Evolutionary conservation across 2,888 invertebrate genomes (phyloP), one percentile per base, ranked within the genome.

Genomic region (Nasonovia ribisnigri): DNA sequence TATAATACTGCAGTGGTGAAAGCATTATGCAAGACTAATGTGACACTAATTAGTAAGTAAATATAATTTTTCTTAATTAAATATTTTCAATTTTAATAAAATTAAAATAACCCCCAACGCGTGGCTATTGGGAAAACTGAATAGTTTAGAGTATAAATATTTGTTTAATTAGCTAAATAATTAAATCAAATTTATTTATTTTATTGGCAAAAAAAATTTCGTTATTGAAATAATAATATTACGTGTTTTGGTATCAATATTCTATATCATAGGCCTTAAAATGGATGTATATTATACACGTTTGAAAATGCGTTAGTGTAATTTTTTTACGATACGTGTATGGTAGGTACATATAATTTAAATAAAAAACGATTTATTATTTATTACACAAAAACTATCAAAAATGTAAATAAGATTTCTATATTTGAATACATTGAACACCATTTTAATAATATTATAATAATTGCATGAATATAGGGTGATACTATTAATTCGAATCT

Each of bases 1-100:
- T 92, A 24, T 26, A 36, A 77, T 46, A 13, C 36, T 46, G 29
- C 20, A 48, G 29, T 88, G 77, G 92, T 92, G 92, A 92, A 92
- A 92, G 92, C 88, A 88, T 92, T 77, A 54, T 77, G 54, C 43
- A 67, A 92, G 36, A 87, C 13, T 16, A 87, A 87, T 48, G 42
- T 43, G 54, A 77, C 43, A 84, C 20, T 88, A 92, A 88, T 84
- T 77, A 43, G 10, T 54, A 84, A 46, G 20, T 48, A 57, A 57
- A 84, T 57, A 36, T 77, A 6, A 84, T 26, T 60, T 92, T 60
- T 36, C 26, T 26, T 67, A 57, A 91, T 57, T 86, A 57, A 46
- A 84, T 43, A 54, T 84, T 11, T 43, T 36, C 29, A 54, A 43
- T 84, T 84, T n/a, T 20, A 57, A 13, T 48, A 36, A 67, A 67